phyloP scores from a whole-genome alignment of 1,140 invertebrate species.

The Drosophila chauvacae region DNA sequence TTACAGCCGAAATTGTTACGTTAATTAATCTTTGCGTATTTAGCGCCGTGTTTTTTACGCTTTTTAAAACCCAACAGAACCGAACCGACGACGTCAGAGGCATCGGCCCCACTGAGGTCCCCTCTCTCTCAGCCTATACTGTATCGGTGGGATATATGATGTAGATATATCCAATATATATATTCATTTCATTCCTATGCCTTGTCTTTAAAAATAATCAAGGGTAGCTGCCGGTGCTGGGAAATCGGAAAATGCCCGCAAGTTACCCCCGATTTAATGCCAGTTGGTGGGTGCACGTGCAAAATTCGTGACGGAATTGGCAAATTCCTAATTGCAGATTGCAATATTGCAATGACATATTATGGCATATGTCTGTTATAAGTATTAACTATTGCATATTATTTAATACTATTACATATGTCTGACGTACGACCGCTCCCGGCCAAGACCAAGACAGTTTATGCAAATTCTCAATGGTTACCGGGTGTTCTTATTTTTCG shows the following conservation, averaged over 20 bases:
- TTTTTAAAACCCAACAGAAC: conserved; percentile 4
- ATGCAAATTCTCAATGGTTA: conserved; percentile 59
- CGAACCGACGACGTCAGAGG: conserved; percentile 56
- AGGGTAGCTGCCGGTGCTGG: neutral
- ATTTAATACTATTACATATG: neutral
- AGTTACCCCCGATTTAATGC: conserved; percentile 2
- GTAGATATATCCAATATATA: conserved; percentile 11
- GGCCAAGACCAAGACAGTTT: conserved; percentile 28
- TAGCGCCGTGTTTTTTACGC: neutral
- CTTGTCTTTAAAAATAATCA: conserved; percentile 43
- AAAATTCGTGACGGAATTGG: conserved; percentile 72
- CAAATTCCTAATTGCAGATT: conserved; percentile 60
- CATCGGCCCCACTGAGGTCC: conserved; percentile 51
- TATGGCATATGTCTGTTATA: conserved; percentile 1
- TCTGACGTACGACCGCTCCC: neutral
- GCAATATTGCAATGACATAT: no score
- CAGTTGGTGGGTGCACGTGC: conserved; percentile 44
- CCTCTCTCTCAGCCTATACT: conserved; percentile 11
- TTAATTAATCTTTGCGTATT: conserved; percentile 30
- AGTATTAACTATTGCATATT: neutral
- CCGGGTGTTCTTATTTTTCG: conserved; percentile 27
- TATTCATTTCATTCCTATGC: conserved; percentile 18
- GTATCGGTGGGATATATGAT: conserved; percentile 15
- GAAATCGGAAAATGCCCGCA: conserved; percentile 11
- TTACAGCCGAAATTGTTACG: conserved; percentile 26